Base-by-base conservation (phyloP, 2,888 invertebrate genomes). In the Keiferia lycopersicella region DNA sequence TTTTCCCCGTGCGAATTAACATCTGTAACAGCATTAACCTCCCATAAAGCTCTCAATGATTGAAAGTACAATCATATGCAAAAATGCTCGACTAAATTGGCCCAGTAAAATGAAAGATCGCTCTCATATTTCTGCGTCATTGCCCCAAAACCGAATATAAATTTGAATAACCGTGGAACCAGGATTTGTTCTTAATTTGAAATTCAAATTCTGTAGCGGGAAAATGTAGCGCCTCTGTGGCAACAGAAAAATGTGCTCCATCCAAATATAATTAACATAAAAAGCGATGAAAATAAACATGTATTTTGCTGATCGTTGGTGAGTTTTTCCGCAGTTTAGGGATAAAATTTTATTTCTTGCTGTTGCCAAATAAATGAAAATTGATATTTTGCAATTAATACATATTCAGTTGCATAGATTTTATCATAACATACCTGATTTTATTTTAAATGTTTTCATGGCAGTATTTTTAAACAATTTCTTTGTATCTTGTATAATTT, bases 201-300 rank as follows among this genome's bases (percentile, higher is more conserved):
- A 87, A 77, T 86, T 87, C 84, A 87, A 86, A 87, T 87, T 81
- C 72, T 78, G 82, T 78, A 79, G 76, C 81, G 81, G 82, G 80
- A 83, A 83, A 84, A 81, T 79, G 84, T 81, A 79, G 80, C 74
- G 70, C 73, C 75, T 73, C 79, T 76, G 76, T 73, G 78, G 76
- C 82, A 83, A 82, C 82, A 82, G 79, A 82, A 83, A 84, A 85
- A 84, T 82, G 82, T 22, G 83, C 80, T 80, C 78, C 80, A 82
- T 83, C 79, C 82, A 83, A 83, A 86, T 82, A 80, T 82, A 86
- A 86, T 85, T 86, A 84, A 76, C 83, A 86, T 86, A 85, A 84
- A 10, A 83, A 82, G 79, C 74, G 73, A 68, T 72, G 73, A 72
- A 76, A 79, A 80, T 83, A 84, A 84, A 86, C 84, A 84, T 80